A percentile compares a stretch with the other conserved stretches of the same genome.
phyloP scores from a whole-genome alignment of 2,797 vertebrate genomes.

The Rousettus madagascariensis region DNA sequence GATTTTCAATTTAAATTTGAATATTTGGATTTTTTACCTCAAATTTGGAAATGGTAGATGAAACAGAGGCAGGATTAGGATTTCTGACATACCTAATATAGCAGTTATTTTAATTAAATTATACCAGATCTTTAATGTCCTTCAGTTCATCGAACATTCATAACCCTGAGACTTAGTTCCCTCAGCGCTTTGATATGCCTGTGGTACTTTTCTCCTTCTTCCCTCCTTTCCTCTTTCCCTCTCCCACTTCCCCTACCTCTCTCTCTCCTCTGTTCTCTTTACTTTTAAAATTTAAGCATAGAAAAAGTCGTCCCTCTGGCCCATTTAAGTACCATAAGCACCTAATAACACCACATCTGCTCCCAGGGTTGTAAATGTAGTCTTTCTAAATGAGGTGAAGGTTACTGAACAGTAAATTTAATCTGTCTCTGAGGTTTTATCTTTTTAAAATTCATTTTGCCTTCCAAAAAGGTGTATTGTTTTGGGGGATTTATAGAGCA shows the following conservation, averaged over 20 bases:
- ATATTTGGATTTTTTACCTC: neutral
- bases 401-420: slow-evolving; percentile 44
- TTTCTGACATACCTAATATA: neutral
- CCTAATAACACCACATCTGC: neutral
- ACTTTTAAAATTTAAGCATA: neutral
- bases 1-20: neutral
- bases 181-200: neutral
- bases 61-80: neutral
- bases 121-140: neutral
- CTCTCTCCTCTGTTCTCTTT: too few species aligned
- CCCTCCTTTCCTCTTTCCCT: neutral
- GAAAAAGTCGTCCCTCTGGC: neutral
- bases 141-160: neutral
- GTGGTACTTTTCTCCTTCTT: neutral
- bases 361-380: neutral
- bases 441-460: slow-evolving; percentile 42
- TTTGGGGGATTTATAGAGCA: neutral
- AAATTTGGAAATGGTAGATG: neutral
- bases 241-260: too few species aligned
- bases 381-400: slow-evolving; percentile 40
- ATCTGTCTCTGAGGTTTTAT: slow-evolving; percentile 48
- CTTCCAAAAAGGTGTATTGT: neutral
- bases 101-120: neutral
- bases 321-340: neutral
- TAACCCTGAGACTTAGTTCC: neutral